Conservation (phyloP, 2,797 vertebrate species). For the Danio kyathit region DNA sequence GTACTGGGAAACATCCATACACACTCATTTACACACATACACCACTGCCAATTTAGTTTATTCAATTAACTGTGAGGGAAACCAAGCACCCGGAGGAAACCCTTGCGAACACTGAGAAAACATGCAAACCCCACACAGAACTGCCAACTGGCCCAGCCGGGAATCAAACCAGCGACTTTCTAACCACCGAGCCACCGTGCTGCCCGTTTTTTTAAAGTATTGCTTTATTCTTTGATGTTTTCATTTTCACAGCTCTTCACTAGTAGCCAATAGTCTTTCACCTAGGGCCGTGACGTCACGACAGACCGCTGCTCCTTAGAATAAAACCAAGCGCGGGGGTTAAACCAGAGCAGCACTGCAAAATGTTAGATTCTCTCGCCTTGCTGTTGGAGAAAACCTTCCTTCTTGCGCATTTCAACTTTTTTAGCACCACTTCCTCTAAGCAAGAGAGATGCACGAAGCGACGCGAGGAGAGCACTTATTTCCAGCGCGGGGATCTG, state of each 20-base stretch:
- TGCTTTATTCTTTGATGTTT: too few species aligned
- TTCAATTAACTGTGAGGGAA: too few species aligned
- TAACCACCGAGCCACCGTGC: too few species aligned
- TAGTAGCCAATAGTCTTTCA: constrained; percentile 56
- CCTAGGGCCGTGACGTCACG: constrained; percentile 54
- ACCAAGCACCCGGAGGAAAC: too few species aligned
- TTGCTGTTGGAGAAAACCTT: constrained; percentile 84
- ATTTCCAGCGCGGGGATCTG: constrained; percentile 88
- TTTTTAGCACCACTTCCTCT: constrained; percentile 69
- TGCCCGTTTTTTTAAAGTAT: too few species aligned
- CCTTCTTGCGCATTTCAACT: constrained; percentile 80
- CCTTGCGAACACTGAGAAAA: too few species aligned
- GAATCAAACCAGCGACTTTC: too few species aligned
- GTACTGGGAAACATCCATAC: too few species aligned
- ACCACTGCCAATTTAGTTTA: too few species aligned
- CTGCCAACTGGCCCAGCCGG: too few species aligned
- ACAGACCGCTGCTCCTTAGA: constrained; percentile 36
- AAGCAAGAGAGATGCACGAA: constrained; percentile 36
- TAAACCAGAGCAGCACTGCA: constrained; percentile 46
- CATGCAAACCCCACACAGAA: too few species aligned
- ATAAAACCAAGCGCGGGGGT: constrained; percentile 37
- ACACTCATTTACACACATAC: too few species aligned
- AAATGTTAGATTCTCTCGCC: constrained; percentile 81
- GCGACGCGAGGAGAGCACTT: constrained; percentile 62
- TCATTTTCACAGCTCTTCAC: background rate